A percentile compares a stretch with the other conserved stretches of the same genome.
These are phyloP conservation scores for Phaenicophaeus curvirostris DNA, from an alignment of 2,797 vertebrate species.

Conservation along the genomic window DNA sequence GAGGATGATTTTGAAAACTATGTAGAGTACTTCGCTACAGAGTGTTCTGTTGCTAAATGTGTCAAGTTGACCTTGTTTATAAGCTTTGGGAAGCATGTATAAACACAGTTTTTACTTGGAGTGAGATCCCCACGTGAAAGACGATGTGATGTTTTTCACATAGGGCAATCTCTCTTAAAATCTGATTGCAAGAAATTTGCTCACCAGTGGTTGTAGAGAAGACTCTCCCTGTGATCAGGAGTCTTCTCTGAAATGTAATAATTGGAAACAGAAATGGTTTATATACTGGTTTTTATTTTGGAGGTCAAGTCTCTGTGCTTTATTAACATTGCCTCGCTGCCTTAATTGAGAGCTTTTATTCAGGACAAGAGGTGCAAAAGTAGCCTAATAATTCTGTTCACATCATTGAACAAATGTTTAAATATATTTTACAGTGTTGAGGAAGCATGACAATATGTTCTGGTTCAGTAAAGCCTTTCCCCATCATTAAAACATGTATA, in stretches of 20 bases:
- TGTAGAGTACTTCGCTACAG: not conserved
- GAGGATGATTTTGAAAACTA: not conserved
- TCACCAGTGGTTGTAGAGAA: not conserved
- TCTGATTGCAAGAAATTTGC: not conserved
- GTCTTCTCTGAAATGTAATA: not conserved
- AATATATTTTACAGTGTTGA: not conserved
- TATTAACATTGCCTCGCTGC: not conserved
- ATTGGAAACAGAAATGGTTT: not conserved
- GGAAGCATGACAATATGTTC: not conserved
- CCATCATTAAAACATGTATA: not conserved
- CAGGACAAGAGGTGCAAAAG: not conserved
- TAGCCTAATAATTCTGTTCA: not conserved
- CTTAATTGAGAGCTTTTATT: not conserved
- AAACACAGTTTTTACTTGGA: not conserved
- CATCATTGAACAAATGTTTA: not conserved
- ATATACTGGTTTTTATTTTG: not conserved
- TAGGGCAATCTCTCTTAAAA: not conserved
- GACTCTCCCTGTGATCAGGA: not conserved
- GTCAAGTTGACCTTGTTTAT: not conserved
- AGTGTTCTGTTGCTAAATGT: not conserved
- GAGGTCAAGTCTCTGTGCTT: not conserved
- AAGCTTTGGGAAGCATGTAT: not conserved
- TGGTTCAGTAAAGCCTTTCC: not conserved
- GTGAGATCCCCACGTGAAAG: not conserved
- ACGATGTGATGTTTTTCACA: not conserved